phyloP scores from a whole-genome alignment of 2,797 vertebrate genomes.

The Clamator glandarius region DNA sequence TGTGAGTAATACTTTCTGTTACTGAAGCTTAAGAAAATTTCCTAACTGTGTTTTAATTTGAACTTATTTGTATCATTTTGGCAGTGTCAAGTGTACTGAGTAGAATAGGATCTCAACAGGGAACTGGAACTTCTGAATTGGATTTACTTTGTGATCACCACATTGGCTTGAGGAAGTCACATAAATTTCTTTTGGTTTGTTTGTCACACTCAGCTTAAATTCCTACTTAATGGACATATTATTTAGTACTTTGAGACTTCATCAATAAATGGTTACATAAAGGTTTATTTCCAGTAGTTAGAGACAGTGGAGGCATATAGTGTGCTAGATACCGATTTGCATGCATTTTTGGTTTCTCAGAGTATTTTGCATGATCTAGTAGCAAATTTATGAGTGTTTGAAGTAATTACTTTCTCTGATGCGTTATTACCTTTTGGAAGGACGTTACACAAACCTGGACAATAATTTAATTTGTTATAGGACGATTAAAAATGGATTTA shows the following conservation, averaged over 20 bases:
- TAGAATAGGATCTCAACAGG: not conserved
- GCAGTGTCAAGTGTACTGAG: accelerated
- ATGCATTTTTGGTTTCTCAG: not conserved
- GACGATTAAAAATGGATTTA: not conserved
- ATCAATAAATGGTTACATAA: constrained; percentile 2
- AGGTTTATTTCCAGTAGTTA: not conserved
- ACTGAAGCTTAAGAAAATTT: not conserved
- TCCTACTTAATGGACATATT: not conserved
- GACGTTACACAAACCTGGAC: not conserved
- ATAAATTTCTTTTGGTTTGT: not conserved
- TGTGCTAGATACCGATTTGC: not conserved
- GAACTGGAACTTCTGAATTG: not conserved
- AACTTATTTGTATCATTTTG: not conserved
- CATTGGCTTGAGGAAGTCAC: not conserved
- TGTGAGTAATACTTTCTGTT: not conserved
- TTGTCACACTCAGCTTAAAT: constrained; percentile 13
- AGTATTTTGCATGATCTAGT: not conserved
- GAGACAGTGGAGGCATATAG: not conserved
- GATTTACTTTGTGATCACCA: not conserved
- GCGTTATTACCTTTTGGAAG: not conserved
- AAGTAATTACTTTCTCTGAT: not conserved
- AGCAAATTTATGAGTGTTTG: not conserved
- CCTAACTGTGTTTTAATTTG: not conserved
- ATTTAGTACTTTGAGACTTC: not conserved
- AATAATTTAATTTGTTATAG: not conserved